Conservation (phyloP, 2,888 invertebrate species). For the Odontomyia ornata region DNA sequence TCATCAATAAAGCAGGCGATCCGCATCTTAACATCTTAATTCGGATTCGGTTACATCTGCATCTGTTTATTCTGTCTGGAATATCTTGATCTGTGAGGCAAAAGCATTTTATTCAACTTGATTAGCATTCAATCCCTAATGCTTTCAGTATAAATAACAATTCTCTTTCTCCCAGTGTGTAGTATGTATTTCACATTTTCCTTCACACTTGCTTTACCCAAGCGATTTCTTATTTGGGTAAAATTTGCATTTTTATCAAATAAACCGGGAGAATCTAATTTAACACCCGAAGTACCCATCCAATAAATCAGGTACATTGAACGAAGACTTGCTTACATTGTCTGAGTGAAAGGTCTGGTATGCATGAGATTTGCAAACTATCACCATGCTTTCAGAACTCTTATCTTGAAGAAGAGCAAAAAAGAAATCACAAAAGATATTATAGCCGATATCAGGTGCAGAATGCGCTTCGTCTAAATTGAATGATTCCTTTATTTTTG, state of each 20-base stretch:
- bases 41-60: too few relatives aligned
- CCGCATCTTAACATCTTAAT: too few relatives aligned
- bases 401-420: neutral
- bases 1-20: too few relatives aligned
- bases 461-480: slow-evolving; percentile 26
- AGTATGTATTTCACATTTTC: too few relatives aligned
- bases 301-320: slow-evolving; percentile 8
- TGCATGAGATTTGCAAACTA: slow-evolving; percentile 4
- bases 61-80: too few relatives aligned
- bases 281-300: slow-evolving; percentile 64
- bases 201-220: neutral
- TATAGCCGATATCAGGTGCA: slow-evolving; percentile 29
- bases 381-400: neutral
- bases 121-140: too few relatives aligned
- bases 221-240: neutral
- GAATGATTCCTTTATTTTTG: slow-evolving; percentile 16
- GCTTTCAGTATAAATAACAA: too few relatives aligned
- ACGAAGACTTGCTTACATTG: neutral
- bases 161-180: too few relatives aligned
- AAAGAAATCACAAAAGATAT: neutral
- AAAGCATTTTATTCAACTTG: too few relatives aligned
- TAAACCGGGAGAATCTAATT: slow-evolving; percentile 67
- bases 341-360: neutral
- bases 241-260: slow-evolving; percentile 64
- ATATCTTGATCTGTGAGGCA: too few relatives aligned